A percentile compares a stretch with the other conserved stretches of the same genome.
Evolutionary conservation across 2,113 vertebrate species (phyloP).

Genomic region (Pyxicephalus adspersus): DNA sequence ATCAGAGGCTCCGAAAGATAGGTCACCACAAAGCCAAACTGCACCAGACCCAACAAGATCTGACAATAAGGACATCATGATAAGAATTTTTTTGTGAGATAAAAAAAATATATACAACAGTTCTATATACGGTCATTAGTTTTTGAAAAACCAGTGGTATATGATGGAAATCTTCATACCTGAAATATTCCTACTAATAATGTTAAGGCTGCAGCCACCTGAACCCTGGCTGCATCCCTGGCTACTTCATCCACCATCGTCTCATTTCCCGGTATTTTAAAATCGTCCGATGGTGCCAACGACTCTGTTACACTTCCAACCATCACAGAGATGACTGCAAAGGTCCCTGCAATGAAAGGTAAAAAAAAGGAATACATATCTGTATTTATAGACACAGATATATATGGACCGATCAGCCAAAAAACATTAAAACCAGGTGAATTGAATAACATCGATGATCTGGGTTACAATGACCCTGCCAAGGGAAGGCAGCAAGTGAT

Average conservation of each 20-base stretch:
- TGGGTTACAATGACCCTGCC: no score
- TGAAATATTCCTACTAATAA: conserved; percentile 87
- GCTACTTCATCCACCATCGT: conserved; percentile 55
- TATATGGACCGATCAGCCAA: no score
- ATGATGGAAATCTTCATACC: conserved; percentile 66
- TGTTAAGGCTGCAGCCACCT: conserved; percentile 83
- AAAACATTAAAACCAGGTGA: no score
- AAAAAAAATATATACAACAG: background rate
- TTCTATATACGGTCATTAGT: background rate
- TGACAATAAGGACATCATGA: no score
- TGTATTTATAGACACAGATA: background rate
- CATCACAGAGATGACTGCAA: conserved; percentile 94
- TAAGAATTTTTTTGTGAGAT: no score
- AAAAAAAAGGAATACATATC: background rate
- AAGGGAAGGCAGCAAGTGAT: no score
- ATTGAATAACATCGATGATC: no score
- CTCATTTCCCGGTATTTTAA: conserved; percentile 63
- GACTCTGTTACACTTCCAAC: conserved; percentile 87
- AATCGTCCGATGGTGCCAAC: conserved; percentile 75
- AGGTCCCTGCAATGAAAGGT: conserved; percentile 79
- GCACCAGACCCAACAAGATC: conserved; percentile 86
- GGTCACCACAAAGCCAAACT: conserved; percentile 93
- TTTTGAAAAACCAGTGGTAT: background rate
- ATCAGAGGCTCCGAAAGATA: conserved; percentile 94
- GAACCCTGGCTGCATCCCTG: conserved; percentile 72